A percentile compares a stretch with the other conserved stretches of the same genome.
These are phyloP conservation scores for Tenualosa ilisha DNA, from an alignment of 2,797 vertebrate species.

Conservation along the genomic window DNA sequence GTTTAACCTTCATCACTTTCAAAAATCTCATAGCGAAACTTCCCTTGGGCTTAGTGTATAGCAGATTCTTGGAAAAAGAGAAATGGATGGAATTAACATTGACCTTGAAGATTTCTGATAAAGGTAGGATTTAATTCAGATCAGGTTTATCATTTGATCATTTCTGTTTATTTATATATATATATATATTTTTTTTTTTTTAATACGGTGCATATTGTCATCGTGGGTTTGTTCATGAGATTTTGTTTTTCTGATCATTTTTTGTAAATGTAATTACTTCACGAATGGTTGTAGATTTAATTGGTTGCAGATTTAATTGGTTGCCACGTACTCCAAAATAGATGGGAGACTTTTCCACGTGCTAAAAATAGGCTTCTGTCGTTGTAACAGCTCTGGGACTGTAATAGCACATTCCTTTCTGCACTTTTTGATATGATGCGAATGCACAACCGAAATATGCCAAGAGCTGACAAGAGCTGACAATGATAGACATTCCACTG, in stretches of 20 bases:
- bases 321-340: not conserved
- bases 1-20: not conserved
- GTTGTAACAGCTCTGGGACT: not conserved
- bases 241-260: too few relatives aligned
- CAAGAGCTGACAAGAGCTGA: constrained; percentile 47
- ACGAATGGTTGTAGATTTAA: not conserved
- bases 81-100: not conserved
- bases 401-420: constrained; percentile 14
- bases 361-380: constrained; percentile 17
- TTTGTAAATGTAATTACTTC: not conserved
- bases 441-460: constrained; percentile 58
- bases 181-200: too few relatives aligned
- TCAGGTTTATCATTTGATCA: not conserved
- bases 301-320: not conserved
- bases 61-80: not conserved
- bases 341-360: not conserved
- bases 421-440: constrained; percentile 7
- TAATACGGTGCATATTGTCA: not conserved
- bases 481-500: constrained; percentile 55
- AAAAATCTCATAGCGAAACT: not conserved
- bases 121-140: constrained; percentile 1
- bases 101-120: not conserved
- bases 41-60: not conserved
- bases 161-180: not conserved
- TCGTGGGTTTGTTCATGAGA: not conserved